Percentiles rank a stretch among this genome's conserved stretches.
phyloP scores from a whole-genome alignment of 37 sponge, comb jelly and placozoan genomes.

The Beroe ovata region DNA sequence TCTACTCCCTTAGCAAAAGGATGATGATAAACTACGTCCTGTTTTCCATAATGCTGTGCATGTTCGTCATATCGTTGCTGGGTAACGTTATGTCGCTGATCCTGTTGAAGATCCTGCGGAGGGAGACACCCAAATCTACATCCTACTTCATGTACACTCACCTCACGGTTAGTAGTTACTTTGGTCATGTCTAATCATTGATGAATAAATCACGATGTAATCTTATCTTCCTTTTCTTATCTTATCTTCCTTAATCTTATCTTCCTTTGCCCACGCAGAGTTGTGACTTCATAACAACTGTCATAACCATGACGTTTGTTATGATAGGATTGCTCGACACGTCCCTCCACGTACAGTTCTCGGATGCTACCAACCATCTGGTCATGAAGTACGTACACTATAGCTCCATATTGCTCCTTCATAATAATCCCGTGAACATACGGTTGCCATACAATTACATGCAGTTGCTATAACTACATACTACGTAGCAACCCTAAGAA shows the following conservation, averaged over 20 bases:
- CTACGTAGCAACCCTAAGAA: too few relatives aligned
- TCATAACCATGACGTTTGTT: slow-evolving; percentile 41
- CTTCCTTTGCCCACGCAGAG: not conserved
- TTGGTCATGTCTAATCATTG: not conserved
- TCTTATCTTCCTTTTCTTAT: too few relatives aligned
- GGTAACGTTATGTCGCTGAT: slow-evolving; percentile 9
- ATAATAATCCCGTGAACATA: too few relatives aligned
- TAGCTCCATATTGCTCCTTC: too few relatives aligned
- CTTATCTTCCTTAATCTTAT: too few relatives aligned
- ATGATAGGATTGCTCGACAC: slow-evolving; percentile 3
- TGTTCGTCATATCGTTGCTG: not conserved
- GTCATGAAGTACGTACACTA: not conserved
- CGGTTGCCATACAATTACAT: too few relatives aligned
- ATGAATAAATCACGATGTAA: too few relatives aligned
- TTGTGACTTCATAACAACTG: not conserved
- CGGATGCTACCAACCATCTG: not conserved
- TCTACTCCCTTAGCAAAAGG: too few relatives aligned
- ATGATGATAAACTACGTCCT: slow-evolving; percentile 19
- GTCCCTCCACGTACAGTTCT: not conserved
- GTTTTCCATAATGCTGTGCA: not conserved
- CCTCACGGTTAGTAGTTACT: slow-evolving; percentile 14
- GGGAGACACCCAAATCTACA: slow-evolving; percentile 13
- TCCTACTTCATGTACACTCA: slow-evolving; percentile 54
- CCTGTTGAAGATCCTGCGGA: slow-evolving; percentile 30
- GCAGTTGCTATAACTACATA: too few relatives aligned